Percentiles rank a stretch among this genome's conserved stretches.
Evolutionary conservation across 2,113 vertebrate species (phyloP).

Genomic region (Plestiodon gilberti): DNA sequence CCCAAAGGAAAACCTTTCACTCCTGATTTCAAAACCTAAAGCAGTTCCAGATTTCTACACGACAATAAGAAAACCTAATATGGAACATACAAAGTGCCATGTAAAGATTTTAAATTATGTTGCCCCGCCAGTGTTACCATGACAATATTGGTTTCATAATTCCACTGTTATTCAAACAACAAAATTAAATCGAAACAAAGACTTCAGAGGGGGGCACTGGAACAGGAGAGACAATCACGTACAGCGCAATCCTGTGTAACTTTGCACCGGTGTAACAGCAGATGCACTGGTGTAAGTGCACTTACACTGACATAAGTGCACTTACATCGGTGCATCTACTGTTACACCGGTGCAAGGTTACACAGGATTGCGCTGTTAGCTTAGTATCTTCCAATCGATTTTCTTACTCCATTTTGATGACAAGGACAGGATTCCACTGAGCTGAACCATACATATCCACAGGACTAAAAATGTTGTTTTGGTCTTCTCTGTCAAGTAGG

Average conservation of each 20-base stretch:
- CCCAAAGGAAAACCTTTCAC: slow-evolving; percentile 23
- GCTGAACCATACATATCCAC: background rate
- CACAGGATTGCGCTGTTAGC: no score
- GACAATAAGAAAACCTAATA: slow-evolving; percentile 31
- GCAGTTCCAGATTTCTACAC: background rate
- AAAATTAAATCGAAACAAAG: background rate
- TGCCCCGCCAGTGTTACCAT: slow-evolving; percentile 8
- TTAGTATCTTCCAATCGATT: background rate
- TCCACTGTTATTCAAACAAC: background rate
- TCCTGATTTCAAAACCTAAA: slow-evolving; percentile 37
- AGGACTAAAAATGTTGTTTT: slow-evolving; percentile 20
- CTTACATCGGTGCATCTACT: no score
- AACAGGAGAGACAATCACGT: background rate
- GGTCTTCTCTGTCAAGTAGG: slow-evolving; percentile 35
- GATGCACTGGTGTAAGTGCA: no score
- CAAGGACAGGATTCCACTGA: background rate
- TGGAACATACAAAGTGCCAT: slow-evolving; percentile 14
- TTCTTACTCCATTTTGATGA: background rate
- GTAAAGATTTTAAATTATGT: background rate
- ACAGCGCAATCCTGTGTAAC: no score
- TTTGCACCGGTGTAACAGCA: no score
- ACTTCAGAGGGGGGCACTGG: background rate
- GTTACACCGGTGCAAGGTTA: no score
- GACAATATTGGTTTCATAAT: background rate
- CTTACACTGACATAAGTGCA: no score